Conservation (phyloP, 2,113 vertebrate species). For the Eulemur rufifrons region DNA sequence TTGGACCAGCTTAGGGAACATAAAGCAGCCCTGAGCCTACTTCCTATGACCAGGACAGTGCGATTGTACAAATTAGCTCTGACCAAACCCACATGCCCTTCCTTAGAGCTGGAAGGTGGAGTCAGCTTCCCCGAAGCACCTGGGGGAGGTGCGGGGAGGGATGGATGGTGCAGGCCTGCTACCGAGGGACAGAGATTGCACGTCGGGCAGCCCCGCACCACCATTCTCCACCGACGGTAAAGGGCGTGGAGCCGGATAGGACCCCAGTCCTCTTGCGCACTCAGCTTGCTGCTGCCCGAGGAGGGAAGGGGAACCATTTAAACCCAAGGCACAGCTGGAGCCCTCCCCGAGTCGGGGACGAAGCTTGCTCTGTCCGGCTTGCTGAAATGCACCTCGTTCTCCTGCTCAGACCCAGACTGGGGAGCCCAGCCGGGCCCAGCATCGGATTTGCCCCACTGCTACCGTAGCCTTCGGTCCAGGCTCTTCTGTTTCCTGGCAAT, state of each 20-base stretch:
- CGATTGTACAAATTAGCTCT: neutral
- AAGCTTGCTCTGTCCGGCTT: neutral
- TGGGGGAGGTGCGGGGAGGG: neutral
- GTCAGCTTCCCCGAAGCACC: rapidly evolving
- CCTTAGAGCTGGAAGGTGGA: neutral
- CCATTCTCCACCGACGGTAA: neutral
- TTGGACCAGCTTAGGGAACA: neutral
- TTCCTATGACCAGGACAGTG: neutral
- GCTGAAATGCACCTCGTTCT: neutral
- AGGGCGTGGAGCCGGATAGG: neutral
- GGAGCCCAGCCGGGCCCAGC: neutral
- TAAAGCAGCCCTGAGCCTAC: neutral
- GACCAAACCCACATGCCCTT: neutral
- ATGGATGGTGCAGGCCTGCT: neutral
- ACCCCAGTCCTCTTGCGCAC: neutral
- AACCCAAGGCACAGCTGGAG: neutral
- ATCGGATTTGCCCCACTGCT: neutral
- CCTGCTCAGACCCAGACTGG: neutral
- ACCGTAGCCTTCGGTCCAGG: neutral
- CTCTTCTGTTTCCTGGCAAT: neutral
- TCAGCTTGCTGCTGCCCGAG: neutral
- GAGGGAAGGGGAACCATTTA: too few species aligned
- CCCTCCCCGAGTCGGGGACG: too few species aligned
- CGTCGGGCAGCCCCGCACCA: rapidly evolving
- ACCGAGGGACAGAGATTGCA: neutral